Evolutionary conservation across 2,797 vertebrate species (phyloP), one percentile per base, ranked within the genome.

Genomic region (Intellagama lesueurii): DNA sequence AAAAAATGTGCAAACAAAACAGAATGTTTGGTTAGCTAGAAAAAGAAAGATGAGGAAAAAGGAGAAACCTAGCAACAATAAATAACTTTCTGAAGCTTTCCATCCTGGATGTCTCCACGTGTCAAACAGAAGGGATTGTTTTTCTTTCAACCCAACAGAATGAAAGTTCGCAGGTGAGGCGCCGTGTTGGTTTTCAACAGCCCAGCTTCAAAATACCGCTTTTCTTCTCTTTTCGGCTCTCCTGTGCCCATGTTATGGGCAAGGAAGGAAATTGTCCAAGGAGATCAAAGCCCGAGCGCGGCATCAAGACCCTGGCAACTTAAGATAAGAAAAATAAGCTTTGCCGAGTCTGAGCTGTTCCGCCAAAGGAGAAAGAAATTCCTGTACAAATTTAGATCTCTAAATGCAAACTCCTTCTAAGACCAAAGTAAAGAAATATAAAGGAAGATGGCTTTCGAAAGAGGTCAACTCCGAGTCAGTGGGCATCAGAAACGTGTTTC

Each of bases 311-410:
- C 76, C 44, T 47, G 76, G 26, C 76, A 77, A 77, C 76, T 47
- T 77, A 77, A 77, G 76, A 77, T 77, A 77, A 77, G 76, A 77
- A 47, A 77, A 77, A 77, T 77, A 77, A 77, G 76, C 76, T 28
- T 47, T 47, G 76, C 24, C 24, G 35, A 47, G 76, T 47, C 40
- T 77, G 76, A 47, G 76, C 44, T 47, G 9, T 77, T 77, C 76
- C 1, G 76, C 40, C 76, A 77, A 77, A 77, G 44, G 9, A 24
- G 40, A 26, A 12, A 11, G 12, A 47, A 77, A 47, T 47, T 44
- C 76, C 26, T 77, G 40, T 47, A 77, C 76, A 77, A 77, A 77
- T 77, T 77, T 77, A 77, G 40, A 77, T 77, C 76, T 14, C 76
- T 40, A 77, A n/a, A 47, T 1, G 40, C 2, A 40, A 77, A 77